Base-by-base conservation (phyloP, 1,140 invertebrate species). In the Euura lappo region DNA sequence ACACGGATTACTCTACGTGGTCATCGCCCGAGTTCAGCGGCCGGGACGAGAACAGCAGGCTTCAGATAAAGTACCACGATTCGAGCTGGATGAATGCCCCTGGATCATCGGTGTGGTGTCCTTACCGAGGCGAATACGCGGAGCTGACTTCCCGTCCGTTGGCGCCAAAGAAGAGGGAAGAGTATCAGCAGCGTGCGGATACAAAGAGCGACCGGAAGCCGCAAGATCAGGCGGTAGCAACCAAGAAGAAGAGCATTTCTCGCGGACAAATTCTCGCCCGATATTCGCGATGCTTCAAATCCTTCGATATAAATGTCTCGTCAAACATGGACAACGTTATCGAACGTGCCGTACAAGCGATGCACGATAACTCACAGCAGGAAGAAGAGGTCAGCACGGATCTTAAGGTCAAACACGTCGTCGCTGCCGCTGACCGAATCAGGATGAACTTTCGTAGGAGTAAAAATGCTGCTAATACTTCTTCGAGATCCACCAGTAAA, bases 1-100 rank as follows among this genome's bases (percentile, higher is more conserved):
- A 72, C 51, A 70, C 68, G 7, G 45, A 70, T 46, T 70, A 71
- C 42, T 42, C 45, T 72, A 13, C 44, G 2, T 69, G 51, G 8
- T 6, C 11, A 3, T 7, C 28, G 44, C 11, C 2, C 28, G 8
- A 13, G 66, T 65, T 42, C 70, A 11, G 42, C 70, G 69, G 68
- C 11, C 3, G 51, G 42, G 64, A 73, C 60, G 44, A 51, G 2
- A 60, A 60, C 3, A 60, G 3, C 6, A 60, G 13, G 13, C 51
- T 60, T 60, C 3, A 6, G 10, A 60, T 60, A 11, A n/a, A 60
- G 6, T 60, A 60, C 6, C 6, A 5, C 51, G 28, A 28, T 28
- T 28, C 28, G 28, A 28, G 28, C 28, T 11, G 8, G 6, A 51
- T 7, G 10, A 8, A 0, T 60, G 13, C 3, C 13, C 51, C 3